Base-by-base conservation (phyloP, 2,113 vertebrate genomes). In the Sapayoa aenigma region DNA sequence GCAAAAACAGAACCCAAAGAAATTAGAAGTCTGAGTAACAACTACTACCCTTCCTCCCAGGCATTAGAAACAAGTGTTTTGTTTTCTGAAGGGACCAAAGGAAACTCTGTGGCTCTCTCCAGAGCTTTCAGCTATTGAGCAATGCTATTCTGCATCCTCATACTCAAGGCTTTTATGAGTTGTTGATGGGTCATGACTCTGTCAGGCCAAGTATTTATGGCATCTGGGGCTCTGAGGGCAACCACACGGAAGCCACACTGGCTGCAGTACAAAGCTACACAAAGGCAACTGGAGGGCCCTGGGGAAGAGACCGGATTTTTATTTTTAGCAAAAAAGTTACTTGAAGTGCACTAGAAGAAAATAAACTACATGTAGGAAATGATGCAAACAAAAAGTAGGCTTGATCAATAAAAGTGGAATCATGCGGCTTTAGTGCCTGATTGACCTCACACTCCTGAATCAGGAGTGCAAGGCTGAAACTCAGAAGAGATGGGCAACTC, bases 231-330 rank as follows among this genome's bases (percentile, higher is more conserved):
- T 81, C 68, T 53, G 72, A 93, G 65, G 52, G 84, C 83, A 91
- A 91, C 69, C 87, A 94, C 49, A 92, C 91, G 73, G 87, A 94
- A 94, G 91, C 87, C 84, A 89, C 84, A 89, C 84, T 49, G 77
- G 78, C 84, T 91, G 62, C 65, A 82, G 59, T 49, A 78, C 65
- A 95, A 63, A 93, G 86, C 83, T 92, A 77, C 37, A 62, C 62
- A 87, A 76, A 47, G 30, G 59, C 92, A 93, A 68, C 47, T 41
- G 65, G 11, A 87, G 9, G n/a, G 62, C 91, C 60, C 80, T 63
- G 27, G 73, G 77, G 93, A 94, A 81, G 41, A 84, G 65, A 56
- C 65, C 1, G 1, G 73, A 44, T 75, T 78, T 90, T 92, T 92
- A 88, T 90, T 94, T 96, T 91, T 95, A 95, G 84, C 66, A 5